Evolutionary conservation across 2,797 vertebrate species (phyloP).

Genomic region (Geotrypetes seraphini): DNA sequence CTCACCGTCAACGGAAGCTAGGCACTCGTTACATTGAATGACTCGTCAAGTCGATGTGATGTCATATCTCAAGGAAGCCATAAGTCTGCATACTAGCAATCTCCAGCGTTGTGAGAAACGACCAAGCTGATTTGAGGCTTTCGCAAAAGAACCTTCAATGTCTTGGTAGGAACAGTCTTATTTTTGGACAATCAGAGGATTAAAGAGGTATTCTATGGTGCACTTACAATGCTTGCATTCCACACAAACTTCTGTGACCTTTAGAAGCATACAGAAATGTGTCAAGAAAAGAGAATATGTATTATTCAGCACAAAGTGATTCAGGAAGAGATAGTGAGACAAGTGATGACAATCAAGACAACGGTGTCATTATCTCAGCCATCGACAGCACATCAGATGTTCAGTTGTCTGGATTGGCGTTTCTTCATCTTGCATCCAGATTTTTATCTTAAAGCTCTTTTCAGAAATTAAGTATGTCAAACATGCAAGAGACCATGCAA

Average conservation of each 20-base stretch:
- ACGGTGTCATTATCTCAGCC: conserved; percentile 83
- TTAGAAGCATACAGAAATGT: conserved; percentile 3
- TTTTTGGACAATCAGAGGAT: not conserved
- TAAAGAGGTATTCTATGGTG: conserved; percentile 10
- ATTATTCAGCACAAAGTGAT: not conserved
- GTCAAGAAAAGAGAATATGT: conserved; percentile 1
- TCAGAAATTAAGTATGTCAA: conserved; percentile 29
- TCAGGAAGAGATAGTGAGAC: conserved; percentile 17
- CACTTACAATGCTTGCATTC: conserved; percentile 22
- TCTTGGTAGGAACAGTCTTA: conserved; percentile 8
- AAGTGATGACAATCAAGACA: conserved; percentile 82
- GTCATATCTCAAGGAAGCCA: conserved; percentile 54
- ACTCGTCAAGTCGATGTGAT: conserved; percentile 34
- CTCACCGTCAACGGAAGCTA: conserved; percentile 72
- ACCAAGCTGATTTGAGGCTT: conserved; percentile 15
- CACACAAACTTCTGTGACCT: conserved; percentile 12
- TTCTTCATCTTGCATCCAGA: conserved; percentile 39
- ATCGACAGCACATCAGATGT: conserved; percentile 80
- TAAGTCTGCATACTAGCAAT: conserved; percentile 33
- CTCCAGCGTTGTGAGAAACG: conserved; percentile 18
- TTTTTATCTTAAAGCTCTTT: conserved; percentile 33
- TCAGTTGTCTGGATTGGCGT: conserved; percentile 68
- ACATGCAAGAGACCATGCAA: conserved; percentile 28
- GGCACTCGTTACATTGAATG: conserved; percentile 64
- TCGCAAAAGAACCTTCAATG: conserved; percentile 10